Percentiles rank a stretch among this genome's conserved stretches.
Conservation (phyloP, 2,797 vertebrate species). For the Prunella strophiata region DNA sequence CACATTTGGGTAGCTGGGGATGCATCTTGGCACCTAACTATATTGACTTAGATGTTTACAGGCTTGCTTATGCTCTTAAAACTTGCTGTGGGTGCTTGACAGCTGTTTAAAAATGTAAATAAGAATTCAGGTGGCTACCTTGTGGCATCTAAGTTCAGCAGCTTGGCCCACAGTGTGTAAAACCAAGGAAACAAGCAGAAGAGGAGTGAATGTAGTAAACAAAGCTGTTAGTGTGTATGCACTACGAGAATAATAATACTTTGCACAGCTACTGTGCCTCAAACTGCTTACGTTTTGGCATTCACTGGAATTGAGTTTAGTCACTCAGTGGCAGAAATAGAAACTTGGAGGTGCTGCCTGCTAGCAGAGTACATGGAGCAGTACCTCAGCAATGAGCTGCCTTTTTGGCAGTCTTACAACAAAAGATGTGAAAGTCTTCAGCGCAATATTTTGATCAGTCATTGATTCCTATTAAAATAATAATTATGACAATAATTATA, state of each 20-base stretch:
- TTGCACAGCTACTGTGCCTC: slow-evolving; percentile 31
- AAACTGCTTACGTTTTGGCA: slow-evolving; percentile 39
- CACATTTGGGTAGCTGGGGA: background rate
- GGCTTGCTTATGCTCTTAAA: background rate
- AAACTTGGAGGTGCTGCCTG: slow-evolving; percentile 49
- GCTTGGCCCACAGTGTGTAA: background rate
- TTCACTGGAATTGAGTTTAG: slow-evolving; percentile 37
- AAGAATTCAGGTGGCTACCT: background rate
- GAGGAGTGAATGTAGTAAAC: slow-evolving; percentile 57
- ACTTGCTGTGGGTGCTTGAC: background rate
- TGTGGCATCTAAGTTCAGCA: background rate
- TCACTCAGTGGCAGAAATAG: slow-evolving; percentile 52
- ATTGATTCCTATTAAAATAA: slow-evolving; percentile 73
- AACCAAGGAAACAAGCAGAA: slow-evolving; percentile 13
- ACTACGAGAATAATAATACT: slow-evolving; percentile 45
- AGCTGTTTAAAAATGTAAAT: background rate
- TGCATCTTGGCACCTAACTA: background rate
- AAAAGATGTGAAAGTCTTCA: slow-evolving; percentile 5
- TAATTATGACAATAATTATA: slow-evolving; percentile 69
- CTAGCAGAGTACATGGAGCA: background rate
- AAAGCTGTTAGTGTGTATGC: slow-evolving; percentile 58
- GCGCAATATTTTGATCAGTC: slow-evolving; percentile 68
- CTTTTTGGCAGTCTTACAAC: background rate
- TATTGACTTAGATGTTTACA: background rate
- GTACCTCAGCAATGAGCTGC: background rate